Percentiles rank a stretch among this genome's conserved stretches.
These are phyloP conservation scores for Heterodera carotae DNA, from an alignment of 1,140 invertebrate genomes.

Conservation along the genomic window DNA sequence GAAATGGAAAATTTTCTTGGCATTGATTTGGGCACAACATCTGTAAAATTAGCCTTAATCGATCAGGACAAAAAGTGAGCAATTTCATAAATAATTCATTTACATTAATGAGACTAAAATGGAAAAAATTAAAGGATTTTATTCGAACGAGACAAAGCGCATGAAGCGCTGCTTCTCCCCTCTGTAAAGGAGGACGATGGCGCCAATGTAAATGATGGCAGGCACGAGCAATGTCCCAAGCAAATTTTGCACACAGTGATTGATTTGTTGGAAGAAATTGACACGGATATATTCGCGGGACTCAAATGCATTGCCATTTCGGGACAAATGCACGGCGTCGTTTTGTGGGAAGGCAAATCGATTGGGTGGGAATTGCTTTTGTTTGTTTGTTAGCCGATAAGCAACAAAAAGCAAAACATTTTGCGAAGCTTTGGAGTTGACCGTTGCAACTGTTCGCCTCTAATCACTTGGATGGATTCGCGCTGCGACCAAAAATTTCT, in stretches of 20 bases:
- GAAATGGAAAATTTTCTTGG: constrained; percentile 22
- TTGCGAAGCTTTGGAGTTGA: neutral
- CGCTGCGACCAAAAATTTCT: constrained; percentile 30
- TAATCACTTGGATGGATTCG: constrained; percentile 37
- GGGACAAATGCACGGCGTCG: constrained; percentile 38
- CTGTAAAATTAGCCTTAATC: constrained; percentile 38
- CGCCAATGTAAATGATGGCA: neutral
- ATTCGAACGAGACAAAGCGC: neutral
- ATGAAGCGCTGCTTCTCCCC: neutral
- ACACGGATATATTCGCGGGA: neutral
- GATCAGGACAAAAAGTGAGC: constrained; percentile 31
- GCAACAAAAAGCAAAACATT: neutral
- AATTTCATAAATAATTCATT: neutral
- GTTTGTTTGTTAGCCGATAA: too few species aligned
- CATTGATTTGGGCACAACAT: constrained; percentile 36
- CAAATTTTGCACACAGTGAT: constrained; percentile 26
- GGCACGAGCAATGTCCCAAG: constrained; percentile 33
- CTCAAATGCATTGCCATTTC: neutral
- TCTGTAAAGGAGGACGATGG: neutral
- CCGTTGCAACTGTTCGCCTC: constrained; percentile 35
- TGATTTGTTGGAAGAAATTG: neutral
- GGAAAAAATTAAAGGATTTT: neutral
- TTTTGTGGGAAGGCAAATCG: constrained; percentile 31
- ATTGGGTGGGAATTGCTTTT: neutral
- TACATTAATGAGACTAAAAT: neutral